These are phyloP conservation scores for Diploptera punctata DNA, from an alignment of 2,888 invertebrate genomes.

Conservation along the genomic window DNA sequence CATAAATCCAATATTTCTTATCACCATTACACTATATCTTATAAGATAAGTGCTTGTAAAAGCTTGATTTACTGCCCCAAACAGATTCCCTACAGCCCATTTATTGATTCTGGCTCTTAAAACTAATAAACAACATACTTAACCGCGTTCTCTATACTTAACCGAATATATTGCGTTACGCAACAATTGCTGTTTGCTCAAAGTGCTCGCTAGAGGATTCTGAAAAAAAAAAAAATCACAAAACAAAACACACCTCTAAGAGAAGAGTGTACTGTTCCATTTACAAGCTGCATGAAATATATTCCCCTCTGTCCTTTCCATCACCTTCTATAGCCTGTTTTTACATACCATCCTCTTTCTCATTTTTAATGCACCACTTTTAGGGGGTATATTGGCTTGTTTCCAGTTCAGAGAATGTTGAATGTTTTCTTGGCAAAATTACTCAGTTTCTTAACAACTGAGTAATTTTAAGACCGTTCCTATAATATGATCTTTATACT, in stretches of 20 bases:
- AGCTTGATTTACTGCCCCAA: too few species aligned
- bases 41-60: too few species aligned
- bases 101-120: too few species aligned
- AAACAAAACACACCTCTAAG: not conserved
- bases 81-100: too few species aligned
- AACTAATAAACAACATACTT: too few species aligned
- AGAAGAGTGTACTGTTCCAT: not conserved
- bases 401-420: not conserved
- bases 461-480: too few species aligned
- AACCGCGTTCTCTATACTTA: too few species aligned
- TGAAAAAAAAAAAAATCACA: not conserved
- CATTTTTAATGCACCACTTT: not conserved
- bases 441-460: too few species aligned
- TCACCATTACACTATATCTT: too few species aligned
- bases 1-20: too few species aligned
- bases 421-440: too few species aligned
- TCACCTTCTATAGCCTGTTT: not conserved
- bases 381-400: not conserved
- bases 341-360: not conserved
- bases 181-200: not conserved
- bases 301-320: constrained; percentile 2
- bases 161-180: not conserved
- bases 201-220: not conserved
- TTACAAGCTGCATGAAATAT: not conserved
- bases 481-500: too few species aligned